Percentiles rank a stretch among this genome's conserved stretches.
Evolutionary conservation across 23 tunicate species (phyloP).

Genomic region (Trididemnum nubilum): DNA sequence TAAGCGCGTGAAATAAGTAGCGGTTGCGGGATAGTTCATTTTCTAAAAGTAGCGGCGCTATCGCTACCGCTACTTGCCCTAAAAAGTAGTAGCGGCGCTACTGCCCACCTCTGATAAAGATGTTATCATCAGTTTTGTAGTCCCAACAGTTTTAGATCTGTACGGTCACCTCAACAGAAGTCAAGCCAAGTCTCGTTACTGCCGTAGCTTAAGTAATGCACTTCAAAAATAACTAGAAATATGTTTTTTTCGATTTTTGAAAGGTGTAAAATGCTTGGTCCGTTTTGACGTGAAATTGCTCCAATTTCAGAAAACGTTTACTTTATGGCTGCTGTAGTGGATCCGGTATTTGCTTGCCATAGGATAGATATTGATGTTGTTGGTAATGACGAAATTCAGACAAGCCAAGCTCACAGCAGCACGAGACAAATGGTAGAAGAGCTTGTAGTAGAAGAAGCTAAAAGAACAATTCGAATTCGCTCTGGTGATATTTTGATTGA

Average conservation of each 20-base stretch:
- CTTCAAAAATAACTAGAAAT: neutral
- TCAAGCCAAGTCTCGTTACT: neutral
- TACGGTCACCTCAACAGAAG: neutral
- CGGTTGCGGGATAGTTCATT: too few relatives aligned
- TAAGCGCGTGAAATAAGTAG: too few relatives aligned
- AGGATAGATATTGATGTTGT: constrained; percentile 18
- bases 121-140: neutral
- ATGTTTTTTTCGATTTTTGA: neutral
- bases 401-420: neutral
- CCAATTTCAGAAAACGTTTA: constrained; percentile 21
- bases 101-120: too few relatives aligned
- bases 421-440: constrained; percentile 15
- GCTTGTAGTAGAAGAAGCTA: constrained; percentile 4
- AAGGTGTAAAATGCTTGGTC: constrained; percentile 20
- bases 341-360: constrained; percentile 31
- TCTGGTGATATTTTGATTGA: neutral
- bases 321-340: constrained; percentile 18
- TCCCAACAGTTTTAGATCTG: neutral
- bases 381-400: constrained; percentile 15
- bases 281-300: neutral
- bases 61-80: too few relatives aligned
- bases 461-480: constrained; percentile 4
- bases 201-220: constrained; percentile 1
- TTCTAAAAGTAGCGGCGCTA: too few relatives aligned
- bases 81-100: too few relatives aligned